Conservation (phyloP, 53 echinoderm and acorn worm genomes). For the Pentamera pediparva region DNA sequence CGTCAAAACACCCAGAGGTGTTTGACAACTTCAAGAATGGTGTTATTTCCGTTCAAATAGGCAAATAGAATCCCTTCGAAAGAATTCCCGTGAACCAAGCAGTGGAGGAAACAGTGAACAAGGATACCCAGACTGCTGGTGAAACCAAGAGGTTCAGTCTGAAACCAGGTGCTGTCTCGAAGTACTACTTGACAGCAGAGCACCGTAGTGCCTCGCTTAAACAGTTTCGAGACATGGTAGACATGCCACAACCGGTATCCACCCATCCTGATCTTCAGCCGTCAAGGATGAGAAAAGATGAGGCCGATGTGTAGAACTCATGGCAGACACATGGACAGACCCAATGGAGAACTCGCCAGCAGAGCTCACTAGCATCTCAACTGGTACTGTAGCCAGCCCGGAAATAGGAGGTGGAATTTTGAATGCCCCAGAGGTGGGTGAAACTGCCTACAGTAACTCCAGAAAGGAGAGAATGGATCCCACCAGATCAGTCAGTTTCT, state of each 20-base stretch:
- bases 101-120: constrained; percentile 38
- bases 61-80: constrained; percentile 19
- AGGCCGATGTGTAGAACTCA: constrained; percentile 32
- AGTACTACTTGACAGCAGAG: constrained; percentile 42
- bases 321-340: constrained; percentile 36
- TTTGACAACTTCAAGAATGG: neutral
- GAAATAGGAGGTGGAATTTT: neutral
- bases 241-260: neutral
- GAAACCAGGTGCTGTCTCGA: constrained; percentile 13
- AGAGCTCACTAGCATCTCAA: neutral
- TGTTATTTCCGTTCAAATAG: constrained; percentile 30
- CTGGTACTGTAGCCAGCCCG: neutral
- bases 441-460: neutral
- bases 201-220: constrained; percentile 4
- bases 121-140: constrained; percentile 45
- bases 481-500: neutral
- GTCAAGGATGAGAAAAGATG: constrained; percentile 40
- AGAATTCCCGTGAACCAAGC: constrained; percentile 44
- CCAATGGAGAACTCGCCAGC: neutral
- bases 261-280: constrained; percentile 35
- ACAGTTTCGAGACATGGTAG: constrained; percentile 26
- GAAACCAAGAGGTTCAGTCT: constrained; percentile 43
- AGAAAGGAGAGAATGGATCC: neutral
- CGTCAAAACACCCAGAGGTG: constrained; percentile 7
- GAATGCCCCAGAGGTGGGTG: neutral